A percentile compares a stretch with the other conserved stretches of the same genome.
These are phyloP conservation scores for Ips nitidus DNA, from an alignment of 1,140 invertebrate species.

Conservation along the genomic window DNA sequence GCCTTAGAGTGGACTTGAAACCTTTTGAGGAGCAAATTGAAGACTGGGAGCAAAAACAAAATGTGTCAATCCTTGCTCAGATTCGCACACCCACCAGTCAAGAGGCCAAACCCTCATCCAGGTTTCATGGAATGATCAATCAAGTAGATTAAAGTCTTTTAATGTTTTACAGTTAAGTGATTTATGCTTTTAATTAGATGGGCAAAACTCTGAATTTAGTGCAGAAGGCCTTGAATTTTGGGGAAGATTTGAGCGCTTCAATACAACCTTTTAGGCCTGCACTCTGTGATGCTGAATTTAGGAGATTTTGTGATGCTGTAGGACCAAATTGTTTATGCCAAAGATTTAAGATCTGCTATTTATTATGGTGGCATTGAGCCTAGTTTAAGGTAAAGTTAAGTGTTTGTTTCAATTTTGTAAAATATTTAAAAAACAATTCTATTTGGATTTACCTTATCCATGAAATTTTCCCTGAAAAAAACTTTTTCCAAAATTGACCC, in stretches of 20 bases:
- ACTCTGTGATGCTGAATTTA: conserved; percentile 86
- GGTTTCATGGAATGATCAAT: conserved; percentile 83
- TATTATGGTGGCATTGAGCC: conserved; percentile 87
- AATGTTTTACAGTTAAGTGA: conserved; percentile 3
- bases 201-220: conserved; percentile 85
- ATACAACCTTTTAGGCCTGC: conserved; percentile 73
- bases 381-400: conserved; percentile 75
- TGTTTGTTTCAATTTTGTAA: neutral
- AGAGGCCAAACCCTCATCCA: conserved; percentile 49
- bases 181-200: conserved; percentile 58
- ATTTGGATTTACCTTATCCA: no score
- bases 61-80: conserved; percentile 49
- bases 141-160: conserved; percentile 45
- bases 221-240: conserved; percentile 79
- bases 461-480: no score
- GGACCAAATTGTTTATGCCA: conserved; percentile 83
- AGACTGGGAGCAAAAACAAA: conserved; percentile 62
- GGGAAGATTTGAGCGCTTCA: conserved; percentile 65
- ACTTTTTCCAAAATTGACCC: neutral
- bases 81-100: conserved; percentile 45
- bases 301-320: conserved; percentile 85
- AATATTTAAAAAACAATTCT: no score
- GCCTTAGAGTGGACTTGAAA: conserved; percentile 85
- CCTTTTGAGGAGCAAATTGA: conserved; percentile 79
- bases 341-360: conserved; percentile 84